A percentile compares a stretch with the other conserved stretches of the same genome.
These are phyloP conservation scores for Ammodytes dubius DNA, from an alignment of 2,113 vertebrate genomes.

Conservation along the genomic window DNA sequence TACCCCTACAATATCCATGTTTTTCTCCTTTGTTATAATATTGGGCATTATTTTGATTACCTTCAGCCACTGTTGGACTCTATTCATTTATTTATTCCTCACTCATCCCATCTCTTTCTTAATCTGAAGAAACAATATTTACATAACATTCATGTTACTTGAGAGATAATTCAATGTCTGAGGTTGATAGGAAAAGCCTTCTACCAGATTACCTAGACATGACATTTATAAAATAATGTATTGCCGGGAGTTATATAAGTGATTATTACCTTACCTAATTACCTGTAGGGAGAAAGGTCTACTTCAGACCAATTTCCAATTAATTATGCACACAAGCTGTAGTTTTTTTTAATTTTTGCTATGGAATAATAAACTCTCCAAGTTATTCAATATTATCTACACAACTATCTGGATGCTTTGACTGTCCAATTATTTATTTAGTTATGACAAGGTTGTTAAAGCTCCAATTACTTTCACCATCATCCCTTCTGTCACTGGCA, in stretches of 20 bases:
- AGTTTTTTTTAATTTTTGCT: neutral
- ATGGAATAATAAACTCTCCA: neutral
- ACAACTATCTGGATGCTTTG: neutral
- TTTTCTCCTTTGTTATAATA: neutral
- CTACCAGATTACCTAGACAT: neutral
- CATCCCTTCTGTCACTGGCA: neutral
- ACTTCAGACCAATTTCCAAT: neutral
- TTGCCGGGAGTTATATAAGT: too few species aligned
- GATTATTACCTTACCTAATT: too few species aligned
- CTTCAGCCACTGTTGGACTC: neutral
- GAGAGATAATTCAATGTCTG: neutral
- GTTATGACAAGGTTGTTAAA: too few species aligned
- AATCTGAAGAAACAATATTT: neutral
- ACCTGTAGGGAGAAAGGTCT: neutral
- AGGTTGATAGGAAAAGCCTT: neutral
- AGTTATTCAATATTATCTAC: neutral
- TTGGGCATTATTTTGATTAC: neutral
- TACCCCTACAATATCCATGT: neutral
- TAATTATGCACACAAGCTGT: neutral
- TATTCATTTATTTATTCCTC: neutral
- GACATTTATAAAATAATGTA: too few species aligned
- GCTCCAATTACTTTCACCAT: neutral
- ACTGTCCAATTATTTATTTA: neutral
- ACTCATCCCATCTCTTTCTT: neutral
- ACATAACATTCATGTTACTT: neutral